Evolutionary conservation across 2,888 invertebrate species (phyloP), one percentile per base, ranked within the genome.

Genomic region (Sthenelais limicola): DNA sequence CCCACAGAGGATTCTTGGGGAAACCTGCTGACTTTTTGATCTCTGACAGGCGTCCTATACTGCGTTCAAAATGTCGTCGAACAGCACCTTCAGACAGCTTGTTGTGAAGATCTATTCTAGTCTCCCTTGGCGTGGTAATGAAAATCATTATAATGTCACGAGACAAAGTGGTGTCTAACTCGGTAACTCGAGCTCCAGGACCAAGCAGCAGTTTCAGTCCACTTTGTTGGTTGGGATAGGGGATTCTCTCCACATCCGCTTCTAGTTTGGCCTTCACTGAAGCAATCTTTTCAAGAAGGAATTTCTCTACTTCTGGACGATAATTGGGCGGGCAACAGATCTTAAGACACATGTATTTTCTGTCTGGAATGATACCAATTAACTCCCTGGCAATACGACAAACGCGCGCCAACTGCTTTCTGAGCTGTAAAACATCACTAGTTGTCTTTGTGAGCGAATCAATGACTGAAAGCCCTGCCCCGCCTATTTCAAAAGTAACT

Each of bases 161-260:
- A 26, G 62, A 62, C 38, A 38, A 15, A 21, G 62, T 62, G 35
- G 62, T 62, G 62, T 62, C 28, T 43, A 62, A 62, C 38, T 62
- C 62, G 43, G 62, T 62, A 35, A 62, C 62, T 62, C 43, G 35
- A 43, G 62, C 62, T 26, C 62, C 62, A 62, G 62, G 62, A 62
- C 62, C 62, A 24, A 62, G 62, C 35, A 62, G 62, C 35, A 62
- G 26, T 24, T 62, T 15, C 38, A 62, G 18, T 24, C 62, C 62
- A 24, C 62, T 62, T 35, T 62, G 38, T 15, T 35, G 62, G 9
- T 62, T 62, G 7, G 62, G 62, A 38, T 38, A 62, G 12, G 62
- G 62, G 18, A 62, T 62, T 43, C 62, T 35, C 18, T 62, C 62
- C 12, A 62, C 21, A 15, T 12, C 15, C 24, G 62, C 7, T 24